Conservation (phyloP, 2,797 vertebrate genomes). For the Pipistrellus pygmaeus region DNA sequence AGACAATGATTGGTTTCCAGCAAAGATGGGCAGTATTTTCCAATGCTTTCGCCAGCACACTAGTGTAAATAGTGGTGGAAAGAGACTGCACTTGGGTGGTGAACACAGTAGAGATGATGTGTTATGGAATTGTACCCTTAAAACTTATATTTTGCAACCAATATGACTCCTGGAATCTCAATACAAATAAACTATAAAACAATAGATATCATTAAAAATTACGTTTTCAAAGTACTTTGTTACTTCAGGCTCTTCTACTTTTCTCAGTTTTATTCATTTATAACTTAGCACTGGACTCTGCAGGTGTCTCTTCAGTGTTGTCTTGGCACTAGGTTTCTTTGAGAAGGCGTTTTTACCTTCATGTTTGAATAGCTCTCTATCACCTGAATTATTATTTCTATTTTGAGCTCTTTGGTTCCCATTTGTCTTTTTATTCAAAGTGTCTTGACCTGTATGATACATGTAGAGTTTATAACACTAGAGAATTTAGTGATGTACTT, state of each 20-base stretch:
- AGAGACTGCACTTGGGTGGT: not conserved
- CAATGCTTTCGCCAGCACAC: too few relatives aligned
- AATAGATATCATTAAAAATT: not conserved
- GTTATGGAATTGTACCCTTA: not conserved
- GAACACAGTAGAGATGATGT: not conserved
- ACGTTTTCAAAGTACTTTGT: not conserved
- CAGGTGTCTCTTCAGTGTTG: not conserved
- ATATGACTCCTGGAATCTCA: not conserved
- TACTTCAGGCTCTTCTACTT: not conserved
- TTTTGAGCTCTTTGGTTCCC: too few relatives aligned
- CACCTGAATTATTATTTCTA: too few relatives aligned
- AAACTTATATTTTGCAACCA: not conserved
- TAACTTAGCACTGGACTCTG: not conserved
- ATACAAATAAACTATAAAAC: not conserved
- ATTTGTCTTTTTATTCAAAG: too few relatives aligned
- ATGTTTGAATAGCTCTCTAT: not conserved
- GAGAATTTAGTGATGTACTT: not conserved
- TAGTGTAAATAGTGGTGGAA: not conserved
- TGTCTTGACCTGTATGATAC: conserved; percentile 14
- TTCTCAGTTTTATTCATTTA: not conserved
- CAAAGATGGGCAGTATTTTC: too few relatives aligned
- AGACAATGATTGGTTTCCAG: too few relatives aligned
- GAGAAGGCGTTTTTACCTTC: not conserved
- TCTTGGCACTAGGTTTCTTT: not conserved
- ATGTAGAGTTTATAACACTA: not conserved